Conservation (phyloP, 2,888 invertebrate species). For the Argyresthia goedartella region DNA sequence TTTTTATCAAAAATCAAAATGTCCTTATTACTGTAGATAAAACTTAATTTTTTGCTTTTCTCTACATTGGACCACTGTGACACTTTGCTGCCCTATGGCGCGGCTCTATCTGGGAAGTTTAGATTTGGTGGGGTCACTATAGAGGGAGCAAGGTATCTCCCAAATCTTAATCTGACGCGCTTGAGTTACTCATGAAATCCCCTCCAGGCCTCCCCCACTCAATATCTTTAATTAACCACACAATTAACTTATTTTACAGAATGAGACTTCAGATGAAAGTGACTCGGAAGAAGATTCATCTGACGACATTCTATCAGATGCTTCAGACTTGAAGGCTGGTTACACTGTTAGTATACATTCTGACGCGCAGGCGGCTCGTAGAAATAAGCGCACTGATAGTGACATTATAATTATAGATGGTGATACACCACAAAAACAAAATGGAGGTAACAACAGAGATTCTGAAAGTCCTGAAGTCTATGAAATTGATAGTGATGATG, state of each 20-base stretch:
- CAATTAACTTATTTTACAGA: not conserved
- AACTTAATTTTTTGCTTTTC: not conserved
- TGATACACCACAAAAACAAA: slow-evolving; percentile 23
- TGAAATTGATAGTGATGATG: slow-evolving; percentile 63
- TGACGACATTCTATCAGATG: slow-evolving; percentile 27
- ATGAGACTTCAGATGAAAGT: slow-evolving; percentile 19
- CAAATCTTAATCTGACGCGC: too few relatives aligned
- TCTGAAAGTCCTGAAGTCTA: slow-evolving; percentile 57
- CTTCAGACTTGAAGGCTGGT: slow-evolving; percentile 26
- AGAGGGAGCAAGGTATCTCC: too few relatives aligned
- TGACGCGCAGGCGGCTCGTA: slow-evolving; percentile 36
- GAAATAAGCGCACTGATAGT: slow-evolving; percentile 29
- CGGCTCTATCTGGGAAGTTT: not conserved
- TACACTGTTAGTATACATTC: slow-evolving; percentile 53
- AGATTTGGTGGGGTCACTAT: not conserved
- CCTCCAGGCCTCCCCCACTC: too few relatives aligned
- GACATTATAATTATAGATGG: slow-evolving; percentile 34
- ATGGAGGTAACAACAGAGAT: slow-evolving; percentile 22
- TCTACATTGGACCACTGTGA: too few relatives aligned
- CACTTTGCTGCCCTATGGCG: not conserved
- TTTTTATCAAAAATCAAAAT: too few relatives aligned
- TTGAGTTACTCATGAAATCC: too few relatives aligned
- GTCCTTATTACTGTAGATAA: not conserved
- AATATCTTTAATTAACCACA: too few relatives aligned
- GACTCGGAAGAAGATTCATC: slow-evolving; percentile 31